phyloP scores from a whole-genome alignment of 2,797 vertebrate genomes.

The Neosalanx taihuensis region DNA sequence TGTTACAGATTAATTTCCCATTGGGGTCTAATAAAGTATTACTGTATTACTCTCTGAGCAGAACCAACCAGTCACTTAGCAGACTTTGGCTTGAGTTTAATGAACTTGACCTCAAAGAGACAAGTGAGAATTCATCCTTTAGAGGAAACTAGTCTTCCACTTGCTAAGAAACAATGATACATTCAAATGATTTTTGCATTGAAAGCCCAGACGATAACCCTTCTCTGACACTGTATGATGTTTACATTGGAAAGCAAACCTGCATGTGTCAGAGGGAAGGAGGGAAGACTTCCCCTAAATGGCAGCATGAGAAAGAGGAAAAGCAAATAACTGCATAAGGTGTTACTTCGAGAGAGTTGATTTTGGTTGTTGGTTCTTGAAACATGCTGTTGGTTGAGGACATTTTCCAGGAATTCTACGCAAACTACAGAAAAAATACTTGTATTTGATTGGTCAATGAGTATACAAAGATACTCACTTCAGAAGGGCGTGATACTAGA shows the following conservation, averaged over 20 bases:
- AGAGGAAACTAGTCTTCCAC: too few relatives aligned
- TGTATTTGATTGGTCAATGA: slow-evolving; percentile 2
- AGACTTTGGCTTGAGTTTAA: too few relatives aligned
- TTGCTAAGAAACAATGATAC: too few relatives aligned
- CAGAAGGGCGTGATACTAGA: neutral
- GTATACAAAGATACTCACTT: neutral
- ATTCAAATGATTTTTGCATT: too few relatives aligned
- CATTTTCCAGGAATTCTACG: slow-evolving; percentile 10
- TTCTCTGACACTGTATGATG: neutral
- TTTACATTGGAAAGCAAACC: slow-evolving; percentile 2
- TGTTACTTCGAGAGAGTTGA: slow-evolving; percentile 11
- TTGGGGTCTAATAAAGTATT: too few relatives aligned
- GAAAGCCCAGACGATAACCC: too few relatives aligned
- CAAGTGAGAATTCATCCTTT: too few relatives aligned
- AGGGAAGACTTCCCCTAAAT: slow-evolving; percentile 9
- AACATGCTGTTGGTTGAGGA: neutral
- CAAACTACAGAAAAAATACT: slow-evolving; percentile 7
- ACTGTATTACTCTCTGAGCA: too few relatives aligned
- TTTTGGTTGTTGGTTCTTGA: neutral
- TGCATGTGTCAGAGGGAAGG: slow-evolving; percentile 4
- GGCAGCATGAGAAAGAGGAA: slow-evolving; percentile 12
- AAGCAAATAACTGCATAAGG: slow-evolving; percentile 21
- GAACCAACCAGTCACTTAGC: too few relatives aligned
- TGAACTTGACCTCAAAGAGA: too few relatives aligned
- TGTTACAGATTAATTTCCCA: too few relatives aligned